Percentiles rank a stretch among this genome's conserved stretches.
Conservation (phyloP, 2,888 invertebrate species). For the Tyria jacobaeae region DNA sequence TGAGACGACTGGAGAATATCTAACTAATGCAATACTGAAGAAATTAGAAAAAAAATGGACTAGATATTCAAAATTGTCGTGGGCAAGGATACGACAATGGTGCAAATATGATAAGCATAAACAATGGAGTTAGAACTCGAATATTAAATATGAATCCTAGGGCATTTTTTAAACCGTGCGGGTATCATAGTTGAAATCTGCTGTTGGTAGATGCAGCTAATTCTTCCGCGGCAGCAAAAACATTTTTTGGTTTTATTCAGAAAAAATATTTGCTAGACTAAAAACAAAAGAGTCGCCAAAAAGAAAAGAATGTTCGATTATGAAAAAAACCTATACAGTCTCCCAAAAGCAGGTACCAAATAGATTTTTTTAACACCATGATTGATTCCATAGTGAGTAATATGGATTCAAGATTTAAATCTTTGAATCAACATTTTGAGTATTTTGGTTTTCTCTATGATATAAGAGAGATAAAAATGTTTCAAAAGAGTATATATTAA, state of each 20-base stretch:
- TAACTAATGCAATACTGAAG: too few species aligned
- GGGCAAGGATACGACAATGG: too few species aligned
- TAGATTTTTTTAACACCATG: not conserved
- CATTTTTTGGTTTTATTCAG: conserved; percentile 15
- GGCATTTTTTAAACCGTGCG: conserved; percentile 4
- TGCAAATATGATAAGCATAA: not conserved
- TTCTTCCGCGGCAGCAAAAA: not conserved
- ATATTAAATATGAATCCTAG: conserved; percentile 6
- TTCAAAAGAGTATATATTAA: not conserved
- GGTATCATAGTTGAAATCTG: conserved; percentile 6
- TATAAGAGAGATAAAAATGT: not conserved
- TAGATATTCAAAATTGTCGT: too few species aligned
- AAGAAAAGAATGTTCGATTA: not conserved
- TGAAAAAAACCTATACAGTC: too few species aligned
- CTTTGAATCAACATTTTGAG: too few species aligned
- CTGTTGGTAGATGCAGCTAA: not conserved
- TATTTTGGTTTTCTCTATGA: too few species aligned
- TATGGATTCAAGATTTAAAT: not conserved
- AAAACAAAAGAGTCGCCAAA: not conserved
- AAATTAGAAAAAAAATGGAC: too few species aligned
- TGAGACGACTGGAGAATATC: too few species aligned
- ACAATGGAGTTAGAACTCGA: conserved; percentile 7
- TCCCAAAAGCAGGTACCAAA: too few species aligned
- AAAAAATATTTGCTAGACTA: conserved; percentile 13
- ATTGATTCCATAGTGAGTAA: not conserved